phyloP scores from a whole-genome alignment of 1,140 invertebrate genomes.

The Atta texana region DNA sequence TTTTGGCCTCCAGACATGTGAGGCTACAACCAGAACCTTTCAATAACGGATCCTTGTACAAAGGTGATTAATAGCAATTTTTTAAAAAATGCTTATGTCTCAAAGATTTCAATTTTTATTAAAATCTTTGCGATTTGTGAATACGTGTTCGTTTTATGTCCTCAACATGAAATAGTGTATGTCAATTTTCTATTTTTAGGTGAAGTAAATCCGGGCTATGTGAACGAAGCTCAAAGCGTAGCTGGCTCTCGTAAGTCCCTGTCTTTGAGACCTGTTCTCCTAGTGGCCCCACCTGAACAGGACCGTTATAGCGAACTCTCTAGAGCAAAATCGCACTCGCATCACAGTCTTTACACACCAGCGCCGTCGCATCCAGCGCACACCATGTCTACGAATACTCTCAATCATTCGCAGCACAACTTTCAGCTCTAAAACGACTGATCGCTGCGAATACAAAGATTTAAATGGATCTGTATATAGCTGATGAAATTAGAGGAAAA shows the following conservation, averaged over 20 bases:
- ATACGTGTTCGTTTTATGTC: background rate
- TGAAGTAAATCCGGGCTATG: conserved; percentile 94
- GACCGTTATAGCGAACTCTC: conserved; percentile 85
- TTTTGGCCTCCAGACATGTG: conserved; percentile 95
- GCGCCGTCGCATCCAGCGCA: conserved; percentile 83
- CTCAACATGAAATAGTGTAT: background rate
- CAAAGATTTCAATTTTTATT: background rate
- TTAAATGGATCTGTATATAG: conserved; percentile 58
- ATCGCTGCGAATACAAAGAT: background rate
- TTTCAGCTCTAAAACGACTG: conserved; percentile 80
- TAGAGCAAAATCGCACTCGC: conserved; percentile 85
- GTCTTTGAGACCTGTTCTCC: conserved; percentile 93
- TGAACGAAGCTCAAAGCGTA: conserved; percentile 92
- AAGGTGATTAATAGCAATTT: conserved; percentile 82
- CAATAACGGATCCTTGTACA: conserved; percentile 88
- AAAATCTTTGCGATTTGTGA: background rate
- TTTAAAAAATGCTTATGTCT: background rate
- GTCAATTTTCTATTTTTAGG: conserved; percentile 86
- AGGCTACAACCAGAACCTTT: conserved; percentile 93
- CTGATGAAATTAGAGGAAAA: conserved; percentile 13
- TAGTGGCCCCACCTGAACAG: conserved; percentile 90
- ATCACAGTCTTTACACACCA: conserved; percentile 84
- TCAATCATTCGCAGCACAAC: conserved; percentile 85
- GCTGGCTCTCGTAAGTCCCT: conserved; percentile 94
- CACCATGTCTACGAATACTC: conserved; percentile 84